A percentile compares a stretch with the other conserved stretches of the same genome.
phyloP scores from a whole-genome alignment of 2,113 vertebrate genomes.

The Irena cyanogastra region DNA sequence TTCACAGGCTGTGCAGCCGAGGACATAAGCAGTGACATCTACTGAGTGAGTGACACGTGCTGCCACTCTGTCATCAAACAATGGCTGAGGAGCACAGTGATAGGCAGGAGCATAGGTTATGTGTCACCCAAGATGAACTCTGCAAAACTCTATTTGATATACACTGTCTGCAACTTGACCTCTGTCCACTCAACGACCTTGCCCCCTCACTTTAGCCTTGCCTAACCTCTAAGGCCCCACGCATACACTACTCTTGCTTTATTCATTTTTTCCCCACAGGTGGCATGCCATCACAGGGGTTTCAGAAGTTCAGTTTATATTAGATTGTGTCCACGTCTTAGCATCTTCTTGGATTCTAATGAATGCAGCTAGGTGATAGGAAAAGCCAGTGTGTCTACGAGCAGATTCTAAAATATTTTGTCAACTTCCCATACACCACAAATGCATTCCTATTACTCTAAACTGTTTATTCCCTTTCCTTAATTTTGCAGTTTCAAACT shows the following conservation, averaged over 20 bases:
- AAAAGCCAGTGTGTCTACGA: neutral
- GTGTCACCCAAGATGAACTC: neutral
- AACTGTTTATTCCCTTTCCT: neutral
- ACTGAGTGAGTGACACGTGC: neutral
- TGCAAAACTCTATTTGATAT: neutral
- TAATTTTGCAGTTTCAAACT: neutral
- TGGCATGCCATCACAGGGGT: neutral
- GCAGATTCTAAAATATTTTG: neutral
- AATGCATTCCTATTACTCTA: neutral
- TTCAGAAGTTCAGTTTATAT: neutral
- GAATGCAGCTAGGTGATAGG: neutral
- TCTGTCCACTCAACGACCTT: neutral
- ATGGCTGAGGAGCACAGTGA: neutral
- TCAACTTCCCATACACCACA: neutral
- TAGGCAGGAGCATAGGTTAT: neutral
- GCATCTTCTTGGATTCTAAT: neutral
- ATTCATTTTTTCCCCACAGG: neutral
- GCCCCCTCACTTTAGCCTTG: neutral
- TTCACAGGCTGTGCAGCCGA: fast-evolving
- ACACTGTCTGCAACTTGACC: neutral
- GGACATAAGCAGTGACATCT: neutral
- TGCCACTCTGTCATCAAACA: neutral
- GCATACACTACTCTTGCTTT: neutral
- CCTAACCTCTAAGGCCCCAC: neutral
- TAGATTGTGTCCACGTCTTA: neutral